Base-by-base conservation (phyloP, 1,140 invertebrate genomes). In the Drosophila novamexicana region DNA sequence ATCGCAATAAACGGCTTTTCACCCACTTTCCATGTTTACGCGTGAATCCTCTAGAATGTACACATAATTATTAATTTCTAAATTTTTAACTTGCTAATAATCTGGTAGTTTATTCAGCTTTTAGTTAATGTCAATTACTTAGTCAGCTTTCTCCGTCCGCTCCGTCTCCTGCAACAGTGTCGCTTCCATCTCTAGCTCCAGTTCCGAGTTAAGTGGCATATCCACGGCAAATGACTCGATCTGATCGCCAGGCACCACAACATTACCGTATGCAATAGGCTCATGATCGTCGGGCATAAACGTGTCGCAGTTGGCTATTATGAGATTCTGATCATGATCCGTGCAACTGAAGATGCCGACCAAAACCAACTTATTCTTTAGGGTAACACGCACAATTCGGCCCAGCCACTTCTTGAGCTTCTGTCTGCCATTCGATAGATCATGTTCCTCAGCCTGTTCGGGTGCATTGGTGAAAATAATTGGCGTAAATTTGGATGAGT, bases 291-390 rank as follows among this genome's bases (percentile, higher is more conserved):
- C 49, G 7, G 36, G 8, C 18, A 40, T 1, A 61, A 63, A 77
- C 0, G 65, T 49, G 16, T 40, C 45, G 37, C 77, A 80, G 1
- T 80, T 22, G 42, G 59, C 50, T 10, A 80, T 32, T 1, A 80
- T 63, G 40, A 80, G 22, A 42, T 82, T 80, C 58, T 56, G 12
- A 37, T 80, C 70, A 32, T 34, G 74, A 59, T 80, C 74, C 16
- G 77, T 80, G 54, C 69, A 80, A 34, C 78, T 77, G 18, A 80
- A 80, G 18, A 77, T 56, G 5, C 79, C 75, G 22, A 82, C 64
- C 8, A 80, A 34, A 1, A 50, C 47, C 14, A 67, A 36, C 40
- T 75, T 67, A 8, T 75, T 81, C 32, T 61, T 45, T 14, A 81
- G 65, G 2, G 53, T 67, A 1, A 81, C 63, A 1, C 78, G 62